phyloP scores from a whole-genome alignment of 2,113 vertebrate species.

The Nymphicus hollandicus region DNA sequence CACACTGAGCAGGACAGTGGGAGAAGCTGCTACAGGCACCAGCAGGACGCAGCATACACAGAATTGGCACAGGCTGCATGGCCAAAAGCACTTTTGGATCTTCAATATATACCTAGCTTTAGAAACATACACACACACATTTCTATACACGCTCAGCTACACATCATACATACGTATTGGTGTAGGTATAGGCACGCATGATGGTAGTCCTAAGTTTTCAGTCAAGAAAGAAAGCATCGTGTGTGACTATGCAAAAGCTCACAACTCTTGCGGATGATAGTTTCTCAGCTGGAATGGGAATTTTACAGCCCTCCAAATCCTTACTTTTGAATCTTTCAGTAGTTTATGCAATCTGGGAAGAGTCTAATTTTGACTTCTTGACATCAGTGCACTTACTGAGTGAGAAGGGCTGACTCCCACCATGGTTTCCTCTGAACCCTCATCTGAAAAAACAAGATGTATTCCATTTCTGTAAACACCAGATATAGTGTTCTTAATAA shows the following conservation, averaged over 20 bases:
- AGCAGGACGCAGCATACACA: rapidly evolving
- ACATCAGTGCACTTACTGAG: not conserved
- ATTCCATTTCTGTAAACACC: not conserved
- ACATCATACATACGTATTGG: rapidly evolving
- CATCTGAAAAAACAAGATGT: not conserved
- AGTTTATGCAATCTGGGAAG: not conserved
- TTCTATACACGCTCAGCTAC: not conserved
- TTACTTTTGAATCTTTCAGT: not conserved
- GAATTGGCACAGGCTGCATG: not conserved
- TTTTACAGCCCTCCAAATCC: not conserved
- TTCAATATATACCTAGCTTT: not conserved
- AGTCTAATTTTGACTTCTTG: not conserved
- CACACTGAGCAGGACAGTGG: rapidly evolving
- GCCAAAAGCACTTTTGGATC: not conserved
- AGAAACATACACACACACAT: not conserved
- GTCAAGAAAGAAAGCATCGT: not conserved
- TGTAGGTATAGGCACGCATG: not conserved
- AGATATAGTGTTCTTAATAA: not conserved
- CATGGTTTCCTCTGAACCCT: not conserved
- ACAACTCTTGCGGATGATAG: not conserved
- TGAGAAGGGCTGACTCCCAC: not conserved
- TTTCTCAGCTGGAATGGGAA: not conserved
- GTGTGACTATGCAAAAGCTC: not conserved
- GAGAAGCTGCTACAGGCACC: not conserved
- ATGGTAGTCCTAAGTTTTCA: not conserved